phyloP scores from a whole-genome alignment of 2,888 invertebrate species.

The Eupithecia tripunctaria region DNA sequence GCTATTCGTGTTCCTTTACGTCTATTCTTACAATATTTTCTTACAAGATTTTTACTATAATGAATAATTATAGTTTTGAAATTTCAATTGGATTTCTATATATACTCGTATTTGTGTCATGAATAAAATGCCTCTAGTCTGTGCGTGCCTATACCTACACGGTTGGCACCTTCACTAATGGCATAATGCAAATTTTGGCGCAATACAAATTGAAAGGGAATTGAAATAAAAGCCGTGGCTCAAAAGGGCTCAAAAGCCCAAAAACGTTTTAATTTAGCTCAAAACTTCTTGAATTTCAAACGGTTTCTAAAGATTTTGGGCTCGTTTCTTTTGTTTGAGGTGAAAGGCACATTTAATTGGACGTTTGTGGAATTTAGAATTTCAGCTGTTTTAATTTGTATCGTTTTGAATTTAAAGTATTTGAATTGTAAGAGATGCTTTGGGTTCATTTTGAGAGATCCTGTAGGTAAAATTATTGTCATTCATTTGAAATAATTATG shows the following conservation, averaged over 20 bases:
- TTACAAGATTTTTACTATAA: too few relatives aligned
- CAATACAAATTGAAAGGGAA: slow-evolving; percentile 50
- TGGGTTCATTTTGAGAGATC: background rate
- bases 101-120: background rate
- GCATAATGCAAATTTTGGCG: slow-evolving; percentile 49
- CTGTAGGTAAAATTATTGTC: background rate
- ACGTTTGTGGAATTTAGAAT: slow-evolving; percentile 57
- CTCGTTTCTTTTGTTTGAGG: slow-evolving; percentile 40
- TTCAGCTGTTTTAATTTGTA: slow-evolving; percentile 12
- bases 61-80: too few relatives aligned
- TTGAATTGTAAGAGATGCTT: slow-evolving; percentile 5
- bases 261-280: slow-evolving; percentile 37
- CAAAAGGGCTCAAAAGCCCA: slow-evolving; percentile 26
- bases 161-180: slow-evolving; percentile 34
- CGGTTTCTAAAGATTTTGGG: slow-evolving; percentile 41
- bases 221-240: slow-evolving; percentile 46
- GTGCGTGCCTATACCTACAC: background rate
- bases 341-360: slow-evolving; percentile 48
- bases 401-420: slow-evolving; percentile 12
- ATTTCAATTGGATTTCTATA: too few relatives aligned
- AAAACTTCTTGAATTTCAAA: slow-evolving; percentile 49
- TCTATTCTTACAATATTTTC: too few relatives aligned
- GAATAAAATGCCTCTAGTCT: background rate
- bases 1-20: too few relatives aligned
- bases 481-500: background rate